These are phyloP conservation scores for Dascyllus trimaculatus DNA, from an alignment of 2,113 vertebrate genomes.

Conservation along the genomic window DNA sequence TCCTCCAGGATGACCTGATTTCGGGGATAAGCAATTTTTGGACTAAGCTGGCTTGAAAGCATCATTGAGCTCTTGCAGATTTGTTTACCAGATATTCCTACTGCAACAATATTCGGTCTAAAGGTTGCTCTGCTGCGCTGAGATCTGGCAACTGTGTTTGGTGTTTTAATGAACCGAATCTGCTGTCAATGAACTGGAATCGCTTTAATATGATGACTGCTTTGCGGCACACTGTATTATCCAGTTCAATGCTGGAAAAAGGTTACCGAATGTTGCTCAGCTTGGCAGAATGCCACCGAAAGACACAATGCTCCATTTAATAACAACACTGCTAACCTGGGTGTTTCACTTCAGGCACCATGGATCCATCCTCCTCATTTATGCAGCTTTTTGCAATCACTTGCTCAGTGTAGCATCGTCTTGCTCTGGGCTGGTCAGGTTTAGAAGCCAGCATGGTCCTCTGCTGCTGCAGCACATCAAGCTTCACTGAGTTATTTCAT, in stretches of 20 bases:
- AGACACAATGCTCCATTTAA: neutral
- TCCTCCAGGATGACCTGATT: neutral
- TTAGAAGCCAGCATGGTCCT: neutral
- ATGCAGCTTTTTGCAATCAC: neutral
- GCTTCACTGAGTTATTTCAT: conserved; percentile 3
- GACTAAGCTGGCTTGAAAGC: conserved; percentile 11
- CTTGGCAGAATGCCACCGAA: neutral
- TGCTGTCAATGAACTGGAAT: neutral
- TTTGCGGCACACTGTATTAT: neutral
- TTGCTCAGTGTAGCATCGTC: neutral
- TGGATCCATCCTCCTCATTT: neutral
- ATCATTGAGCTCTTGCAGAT: neutral
- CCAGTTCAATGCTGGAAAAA: neutral
- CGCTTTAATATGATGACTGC: neutral
- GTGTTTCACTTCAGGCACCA: neutral
- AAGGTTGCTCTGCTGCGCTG: neutral
- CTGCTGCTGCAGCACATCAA: neutral
- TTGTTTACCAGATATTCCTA: conserved; percentile 4
- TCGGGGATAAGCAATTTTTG: neutral
- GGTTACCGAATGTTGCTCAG: neutral
- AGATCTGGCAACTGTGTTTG: neutral
- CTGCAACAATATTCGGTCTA: neutral
- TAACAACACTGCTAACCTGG: neutral
- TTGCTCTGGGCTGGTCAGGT: neutral
- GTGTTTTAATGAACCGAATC: neutral